Evolutionary conservation across 2,797 vertebrate species (phyloP).

Genomic region (Tenualosa ilisha): DNA sequence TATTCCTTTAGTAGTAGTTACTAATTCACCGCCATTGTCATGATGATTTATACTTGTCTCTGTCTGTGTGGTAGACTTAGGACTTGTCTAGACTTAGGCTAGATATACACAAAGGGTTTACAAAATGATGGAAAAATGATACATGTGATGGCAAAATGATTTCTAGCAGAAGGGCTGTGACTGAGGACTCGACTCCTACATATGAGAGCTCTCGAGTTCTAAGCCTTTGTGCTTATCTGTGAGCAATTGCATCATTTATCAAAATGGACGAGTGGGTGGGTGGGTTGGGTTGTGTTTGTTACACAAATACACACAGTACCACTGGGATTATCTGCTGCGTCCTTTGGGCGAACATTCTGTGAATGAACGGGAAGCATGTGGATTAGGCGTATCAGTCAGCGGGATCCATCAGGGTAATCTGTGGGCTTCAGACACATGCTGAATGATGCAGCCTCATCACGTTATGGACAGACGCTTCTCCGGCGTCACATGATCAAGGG

Average conservation of each 20-base stretch:
- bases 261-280: neutral
- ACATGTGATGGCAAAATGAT: no score
- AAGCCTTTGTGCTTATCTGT: neutral
- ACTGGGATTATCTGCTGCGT: neutral
- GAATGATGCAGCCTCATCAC: neutral
- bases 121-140: no score
- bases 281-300: neutral
- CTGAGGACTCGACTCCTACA: neutral
- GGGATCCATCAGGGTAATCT: conserved; percentile 3
- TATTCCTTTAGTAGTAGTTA: neutral
- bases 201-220: neutral
- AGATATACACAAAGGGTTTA: no score
- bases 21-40: neutral
- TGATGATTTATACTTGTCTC: neutral
- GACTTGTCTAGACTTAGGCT: no score
- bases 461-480: neutral
- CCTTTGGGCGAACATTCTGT: neutral
- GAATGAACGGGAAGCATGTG: neutral
- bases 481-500: neutral
- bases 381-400: neutral
- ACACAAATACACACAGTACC: neutral
- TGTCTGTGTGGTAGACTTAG: neutral
- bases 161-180: no score
- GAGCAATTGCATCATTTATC: neutral
- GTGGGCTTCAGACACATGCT: neutral